phyloP scores from a whole-genome alignment of 2,797 vertebrate genomes.

The Phyllotis vaccarum region DNA sequence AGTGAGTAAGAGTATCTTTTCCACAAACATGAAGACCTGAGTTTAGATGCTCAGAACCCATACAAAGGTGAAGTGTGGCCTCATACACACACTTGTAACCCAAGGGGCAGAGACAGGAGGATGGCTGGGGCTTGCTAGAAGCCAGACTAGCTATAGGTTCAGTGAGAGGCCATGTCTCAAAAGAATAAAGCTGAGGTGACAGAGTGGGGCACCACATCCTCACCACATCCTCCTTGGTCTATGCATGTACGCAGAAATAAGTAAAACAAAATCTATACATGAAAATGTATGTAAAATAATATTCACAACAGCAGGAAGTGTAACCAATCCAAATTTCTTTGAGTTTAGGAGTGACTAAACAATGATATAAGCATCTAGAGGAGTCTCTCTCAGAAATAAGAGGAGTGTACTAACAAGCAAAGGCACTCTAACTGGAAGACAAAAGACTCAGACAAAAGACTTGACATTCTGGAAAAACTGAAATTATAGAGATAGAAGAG shows the following conservation, averaged over 20 bases:
- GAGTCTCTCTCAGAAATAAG: neutral
- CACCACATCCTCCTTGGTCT: neutral
- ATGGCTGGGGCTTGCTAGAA: neutral
- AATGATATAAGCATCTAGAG: neutral
- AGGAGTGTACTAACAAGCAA: neutral
- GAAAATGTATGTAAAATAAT: conserved; percentile 20
- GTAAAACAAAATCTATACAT: neutral
- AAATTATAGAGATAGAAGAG: neutral
- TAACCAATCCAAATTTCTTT: neutral
- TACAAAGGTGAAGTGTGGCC: neutral
- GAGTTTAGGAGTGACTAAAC: neutral
- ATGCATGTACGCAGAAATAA: no score
- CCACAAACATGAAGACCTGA: neutral
- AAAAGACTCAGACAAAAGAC: neutral
- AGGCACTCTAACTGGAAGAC: neutral
- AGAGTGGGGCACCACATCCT: neutral
- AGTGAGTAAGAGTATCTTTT: neutral
- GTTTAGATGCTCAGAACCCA: neutral
- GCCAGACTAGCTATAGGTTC: neutral
- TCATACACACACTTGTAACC: neutral
- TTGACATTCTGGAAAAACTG: neutral
- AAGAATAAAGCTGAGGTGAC: neutral
- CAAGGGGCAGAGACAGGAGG: neutral
- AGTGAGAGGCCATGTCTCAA: neutral
- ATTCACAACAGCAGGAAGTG: neutral